A percentile compares a stretch with the other conserved stretches of the same genome.
Conservation (phyloP, 2,888 invertebrate genomes). For the Agrilus biguttatus region DNA sequence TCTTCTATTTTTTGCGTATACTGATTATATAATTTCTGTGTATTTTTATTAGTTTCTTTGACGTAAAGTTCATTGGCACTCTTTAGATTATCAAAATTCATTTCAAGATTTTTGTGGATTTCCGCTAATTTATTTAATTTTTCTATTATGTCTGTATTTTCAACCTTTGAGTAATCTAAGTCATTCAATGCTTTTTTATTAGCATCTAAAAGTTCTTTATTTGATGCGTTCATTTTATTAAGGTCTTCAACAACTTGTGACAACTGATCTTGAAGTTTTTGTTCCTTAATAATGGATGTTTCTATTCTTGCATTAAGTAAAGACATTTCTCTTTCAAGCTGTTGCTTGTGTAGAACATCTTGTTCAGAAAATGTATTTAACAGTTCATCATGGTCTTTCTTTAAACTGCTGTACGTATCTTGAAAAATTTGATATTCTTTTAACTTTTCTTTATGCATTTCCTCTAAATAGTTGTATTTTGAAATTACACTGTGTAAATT, state of each 20-base stretch:
- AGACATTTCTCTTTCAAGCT: slow-evolving; percentile 3
- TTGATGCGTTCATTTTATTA: too few species aligned
- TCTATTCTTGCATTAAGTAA: too few species aligned
- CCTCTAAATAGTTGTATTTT: slow-evolving; percentile 11
- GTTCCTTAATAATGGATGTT: too few species aligned
- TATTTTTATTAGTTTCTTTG: slow-evolving; percentile 2
- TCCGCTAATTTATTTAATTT: slow-evolving; percentile 3
- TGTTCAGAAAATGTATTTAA: slow-evolving; percentile 8
- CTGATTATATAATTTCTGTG: slow-evolving; percentile 1
- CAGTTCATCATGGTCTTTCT: slow-evolving; percentile 7
- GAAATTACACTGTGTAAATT: slow-evolving; percentile 11
- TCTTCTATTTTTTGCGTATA: not conserved
- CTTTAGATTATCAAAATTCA: slow-evolving; percentile 4
- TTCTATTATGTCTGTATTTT: slow-evolving; percentile 4
- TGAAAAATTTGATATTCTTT: slow-evolving; percentile 3
- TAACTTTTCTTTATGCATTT: slow-evolving; percentile 4
- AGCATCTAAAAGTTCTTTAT: slow-evolving; percentile 1
- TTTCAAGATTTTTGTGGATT: slow-evolving; percentile 2
- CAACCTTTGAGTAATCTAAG: slow-evolving; percentile 3
- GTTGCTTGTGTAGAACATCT: slow-evolving; percentile 8
- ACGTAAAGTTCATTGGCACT: slow-evolving; percentile 4
- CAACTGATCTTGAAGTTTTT: too few species aligned
- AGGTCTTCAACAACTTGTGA: too few species aligned
- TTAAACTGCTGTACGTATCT: slow-evolving; percentile 1
- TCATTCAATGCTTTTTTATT: slow-evolving; percentile 5